Percentiles rank a stretch among this genome's conserved stretches.
Evolutionary conservation across 2,113 vertebrate genomes (phyloP).

Genomic region (Semicossyphus pulcher): DNA sequence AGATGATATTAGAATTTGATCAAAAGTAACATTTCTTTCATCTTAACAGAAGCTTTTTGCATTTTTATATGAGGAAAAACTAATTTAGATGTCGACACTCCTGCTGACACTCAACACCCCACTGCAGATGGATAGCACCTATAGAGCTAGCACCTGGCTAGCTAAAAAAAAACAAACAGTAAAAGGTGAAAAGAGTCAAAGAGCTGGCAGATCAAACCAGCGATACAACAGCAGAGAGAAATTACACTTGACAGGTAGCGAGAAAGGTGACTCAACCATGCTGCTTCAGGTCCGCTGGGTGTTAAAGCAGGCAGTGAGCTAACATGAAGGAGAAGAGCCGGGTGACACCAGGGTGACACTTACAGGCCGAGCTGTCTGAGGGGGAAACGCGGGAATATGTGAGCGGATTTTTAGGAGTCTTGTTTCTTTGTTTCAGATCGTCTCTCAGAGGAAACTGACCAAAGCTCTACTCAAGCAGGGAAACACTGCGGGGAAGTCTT

Average conservation of each 20-base stretch:
- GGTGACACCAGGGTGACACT: neutral
- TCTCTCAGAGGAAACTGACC: slow-evolving; percentile 96
- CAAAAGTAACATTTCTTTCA: too few species aligned
- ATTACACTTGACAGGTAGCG: slow-evolving; percentile 43
- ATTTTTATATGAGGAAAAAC: too few species aligned
- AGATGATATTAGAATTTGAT: too few species aligned
- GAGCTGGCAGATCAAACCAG: slow-evolving; percentile 13
- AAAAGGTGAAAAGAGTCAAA: slow-evolving; percentile 2
- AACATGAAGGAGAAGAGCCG: neutral
- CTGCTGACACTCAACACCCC: too few species aligned
- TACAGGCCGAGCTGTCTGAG: neutral
- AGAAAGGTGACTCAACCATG: slow-evolving; percentile 16
- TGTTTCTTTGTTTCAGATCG: slow-evolving; percentile 87
- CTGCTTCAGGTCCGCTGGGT: neutral
- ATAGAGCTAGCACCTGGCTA: neutral
- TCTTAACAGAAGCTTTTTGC: too few species aligned
- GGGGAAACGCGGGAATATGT: neutral
- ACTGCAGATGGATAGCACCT: too few species aligned
- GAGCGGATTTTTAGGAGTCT: neutral
- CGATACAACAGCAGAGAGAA: slow-evolving; percentile 10
- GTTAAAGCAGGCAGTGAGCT: neutral
- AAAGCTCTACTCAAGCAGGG: slow-evolving; percentile 97
- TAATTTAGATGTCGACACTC: too few species aligned
- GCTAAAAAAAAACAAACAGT: slow-evolving; percentile 15
- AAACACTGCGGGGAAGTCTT: slow-evolving; percentile 96